Evolutionary conservation across 2,888 invertebrate species (phyloP), one percentile per base, ranked within the genome.

Genomic region (Heteropelma amictum): DNA sequence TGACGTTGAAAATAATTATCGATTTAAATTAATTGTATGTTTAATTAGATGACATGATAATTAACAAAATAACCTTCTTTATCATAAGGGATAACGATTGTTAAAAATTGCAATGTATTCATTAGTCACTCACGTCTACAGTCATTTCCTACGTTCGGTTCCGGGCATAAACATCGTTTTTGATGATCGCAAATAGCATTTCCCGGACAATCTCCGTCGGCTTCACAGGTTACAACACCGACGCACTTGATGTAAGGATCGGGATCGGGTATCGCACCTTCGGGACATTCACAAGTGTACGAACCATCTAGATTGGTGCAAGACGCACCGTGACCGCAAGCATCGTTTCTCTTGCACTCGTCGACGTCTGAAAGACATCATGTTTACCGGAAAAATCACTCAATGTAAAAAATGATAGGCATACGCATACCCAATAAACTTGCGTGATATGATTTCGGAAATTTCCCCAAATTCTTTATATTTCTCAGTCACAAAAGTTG

Each of bases 141-240:
- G 85, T 97, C 96, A 82, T 96, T 96, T 81, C 97, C 97, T 81
- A 96, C 91, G 86, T 97, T 97, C 0, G 97, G 97, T 84, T 96
- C 96, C 1, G 97, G 97, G 83, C 97, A 97, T 35, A 96, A 88
- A 86, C 97, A 97, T 83, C 95, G 92, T 72, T 93, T 93, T 77
- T 93, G 93, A 5, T 90, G 86, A 85, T 96, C 95, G 85, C 97
- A 97, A 79, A 96, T 90, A 3, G 97, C 94, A 90, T 97, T 97
- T 82, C 97, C 97, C 23, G 97, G 96, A 89, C 97, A 97, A 78
- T 96, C 95, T 58, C 92, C 92, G 84, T 95, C 94, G 1, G 87
- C 89, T 77, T 92, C 91, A 84, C 97, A 97, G 26, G 93, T 94
- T 8, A 96, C 93, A 79, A 96, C 93, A 84, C 95, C 95, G 51